Percentiles rank a stretch among this genome's conserved stretches.
Evolutionary conservation across 2,888 invertebrate genomes (phyloP).

Genomic region (Sipunculus nudus): DNA sequence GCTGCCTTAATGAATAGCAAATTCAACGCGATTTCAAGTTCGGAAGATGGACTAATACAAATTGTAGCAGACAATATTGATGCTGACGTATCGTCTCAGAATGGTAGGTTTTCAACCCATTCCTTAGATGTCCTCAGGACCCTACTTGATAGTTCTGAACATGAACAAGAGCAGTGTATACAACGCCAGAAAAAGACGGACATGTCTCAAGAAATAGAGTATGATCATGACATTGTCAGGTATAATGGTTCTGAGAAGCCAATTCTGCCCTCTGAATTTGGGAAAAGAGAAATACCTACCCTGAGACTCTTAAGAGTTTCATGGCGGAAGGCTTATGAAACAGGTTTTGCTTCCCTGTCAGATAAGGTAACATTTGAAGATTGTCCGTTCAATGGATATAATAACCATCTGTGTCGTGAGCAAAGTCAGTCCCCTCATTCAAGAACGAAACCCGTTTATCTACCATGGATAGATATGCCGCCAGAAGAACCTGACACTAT

Average conservation of each 20-base stretch:
- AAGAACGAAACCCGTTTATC: not conserved
- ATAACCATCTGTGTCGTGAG: not conserved
- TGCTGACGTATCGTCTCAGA: constrained; percentile 29
- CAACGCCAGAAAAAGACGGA: not conserved
- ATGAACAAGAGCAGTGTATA: too few species aligned
- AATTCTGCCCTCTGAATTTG: not conserved
- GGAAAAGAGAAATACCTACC: not conserved
- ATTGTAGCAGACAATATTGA: constrained; percentile 36
- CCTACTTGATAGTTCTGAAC: too few species aligned
- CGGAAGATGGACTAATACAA: constrained; percentile 22
- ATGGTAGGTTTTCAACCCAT: constrained; percentile 29
- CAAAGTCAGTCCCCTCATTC: not conserved
- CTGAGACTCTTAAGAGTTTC: not conserved
- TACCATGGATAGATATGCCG: not conserved
- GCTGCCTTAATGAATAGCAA: constrained; percentile 15
- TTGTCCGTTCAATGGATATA: not conserved
- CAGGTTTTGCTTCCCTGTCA: not conserved
- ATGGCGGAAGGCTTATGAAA: not conserved
- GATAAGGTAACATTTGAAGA: not conserved
- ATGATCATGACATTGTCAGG: not conserved
- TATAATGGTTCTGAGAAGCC: not conserved
- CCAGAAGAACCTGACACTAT: constrained; percentile 3
- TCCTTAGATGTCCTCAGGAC: too few species aligned
- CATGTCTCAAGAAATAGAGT: not conserved
- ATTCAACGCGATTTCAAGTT: constrained; percentile 1